phyloP scores from a whole-genome alignment of 2,797 vertebrate genomes.

The Poecile montanus region DNA sequence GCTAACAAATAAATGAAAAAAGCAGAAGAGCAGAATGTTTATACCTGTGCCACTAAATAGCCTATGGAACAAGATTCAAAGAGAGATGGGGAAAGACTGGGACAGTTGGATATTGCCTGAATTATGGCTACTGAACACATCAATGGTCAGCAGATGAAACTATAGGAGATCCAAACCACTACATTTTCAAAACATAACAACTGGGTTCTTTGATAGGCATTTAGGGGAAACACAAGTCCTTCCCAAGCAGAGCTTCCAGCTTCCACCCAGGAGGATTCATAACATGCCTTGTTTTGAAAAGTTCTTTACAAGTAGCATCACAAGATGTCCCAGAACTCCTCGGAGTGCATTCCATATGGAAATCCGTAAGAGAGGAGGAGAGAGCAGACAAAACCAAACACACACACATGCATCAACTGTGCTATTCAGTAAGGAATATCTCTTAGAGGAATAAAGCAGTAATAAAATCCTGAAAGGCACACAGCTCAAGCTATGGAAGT shows the following conservation, averaged over 20 bases:
- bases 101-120: not conserved
- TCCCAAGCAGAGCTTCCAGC: not conserved
- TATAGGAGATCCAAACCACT: not conserved
- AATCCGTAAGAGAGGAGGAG: not conserved
- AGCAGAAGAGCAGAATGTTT: not conserved
- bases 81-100: not conserved
- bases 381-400: not conserved
- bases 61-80: not conserved
- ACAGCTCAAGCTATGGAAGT: not conserved
- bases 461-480: not conserved
- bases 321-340: not conserved
- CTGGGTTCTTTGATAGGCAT: not conserved
- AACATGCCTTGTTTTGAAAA: not conserved
- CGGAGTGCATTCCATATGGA: not conserved
- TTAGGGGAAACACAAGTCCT: not conserved
- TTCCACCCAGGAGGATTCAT: not conserved
- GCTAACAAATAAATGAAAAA: not conserved
- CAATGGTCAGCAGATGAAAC: not conserved
- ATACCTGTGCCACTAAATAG: not conserved
- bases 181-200: not conserved
- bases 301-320: not conserved
- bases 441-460: not conserved
- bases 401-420: not conserved
- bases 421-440: not conserved
- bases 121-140: not conserved